phyloP scores from a whole-genome alignment of 2,113 vertebrate species.

The Platycercus adscitus region DNA sequence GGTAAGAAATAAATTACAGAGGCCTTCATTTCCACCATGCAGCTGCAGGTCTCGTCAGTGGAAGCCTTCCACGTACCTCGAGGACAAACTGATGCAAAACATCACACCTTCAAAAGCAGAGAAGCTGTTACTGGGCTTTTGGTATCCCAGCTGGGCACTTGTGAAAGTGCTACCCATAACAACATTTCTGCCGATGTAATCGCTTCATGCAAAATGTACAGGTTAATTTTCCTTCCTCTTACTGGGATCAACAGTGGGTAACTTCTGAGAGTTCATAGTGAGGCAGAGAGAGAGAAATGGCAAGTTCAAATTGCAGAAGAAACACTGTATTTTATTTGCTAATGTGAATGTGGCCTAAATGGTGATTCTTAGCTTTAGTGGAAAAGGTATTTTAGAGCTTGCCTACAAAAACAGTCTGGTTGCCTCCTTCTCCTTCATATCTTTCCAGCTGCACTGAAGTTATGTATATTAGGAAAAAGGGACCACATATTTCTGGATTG shows the following conservation, averaged over 20 bases:
- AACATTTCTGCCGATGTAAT: not conserved
- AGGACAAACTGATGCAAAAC: slow-evolving; percentile 39
- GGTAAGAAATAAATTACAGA: not conserved
- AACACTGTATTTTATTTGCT: not conserved
- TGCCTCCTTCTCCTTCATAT: not conserved
- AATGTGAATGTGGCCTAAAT: not conserved
- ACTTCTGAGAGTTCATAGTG: not conserved
- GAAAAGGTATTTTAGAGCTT: not conserved
- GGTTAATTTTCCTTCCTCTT: not conserved
- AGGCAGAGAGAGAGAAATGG: not conserved
- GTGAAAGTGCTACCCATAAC: not conserved
- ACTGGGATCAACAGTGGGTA: not conserved
- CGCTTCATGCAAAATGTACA: not conserved
- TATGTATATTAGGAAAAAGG: not conserved
- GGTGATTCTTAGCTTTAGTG: not conserved
- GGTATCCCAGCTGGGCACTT: not conserved
- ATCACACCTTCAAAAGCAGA: slow-evolving; percentile 33
- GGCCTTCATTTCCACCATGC: not conserved
- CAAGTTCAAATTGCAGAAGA: not conserved
- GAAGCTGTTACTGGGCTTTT: not conserved
- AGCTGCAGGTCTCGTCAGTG: not conserved
- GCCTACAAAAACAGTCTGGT: not conserved
- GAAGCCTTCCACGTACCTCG: not conserved
- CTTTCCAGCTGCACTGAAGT: not conserved
- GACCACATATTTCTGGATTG: not conserved